Evolutionary conservation across 1,140 invertebrate species (phyloP).

Genomic region (Bombus polaris): DNA sequence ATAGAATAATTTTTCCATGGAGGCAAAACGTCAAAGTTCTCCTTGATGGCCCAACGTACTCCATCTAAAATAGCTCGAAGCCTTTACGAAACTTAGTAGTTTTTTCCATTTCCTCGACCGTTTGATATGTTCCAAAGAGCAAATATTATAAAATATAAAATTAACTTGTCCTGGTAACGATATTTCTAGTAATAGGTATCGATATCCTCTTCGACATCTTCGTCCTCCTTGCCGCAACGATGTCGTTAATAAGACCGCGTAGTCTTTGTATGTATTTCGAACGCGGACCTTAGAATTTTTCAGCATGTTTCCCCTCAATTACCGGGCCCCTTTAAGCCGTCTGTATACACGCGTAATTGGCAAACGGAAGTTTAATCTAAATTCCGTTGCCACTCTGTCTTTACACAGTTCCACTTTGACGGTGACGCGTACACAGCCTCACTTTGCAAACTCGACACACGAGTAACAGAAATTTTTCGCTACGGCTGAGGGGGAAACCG

Average conservation of each 20-base stretch:
- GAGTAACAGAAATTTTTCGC: slow-evolving; percentile 8
- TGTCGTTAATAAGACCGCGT: neutral
- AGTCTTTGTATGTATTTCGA: neutral
- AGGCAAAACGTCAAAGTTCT: neutral
- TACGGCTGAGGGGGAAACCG: neutral
- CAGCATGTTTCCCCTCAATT: slow-evolving; percentile 20
- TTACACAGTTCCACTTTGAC: slow-evolving; percentile 33
- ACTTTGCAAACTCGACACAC: slow-evolving; percentile 14
- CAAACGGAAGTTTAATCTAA: slow-evolving; percentile 46
- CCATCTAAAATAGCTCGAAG: neutral
- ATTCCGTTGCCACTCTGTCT: slow-evolving; percentile 28
- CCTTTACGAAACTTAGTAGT: neutral
- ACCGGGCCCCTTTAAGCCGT: slow-evolving; percentile 12
- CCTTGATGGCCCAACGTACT: no score
- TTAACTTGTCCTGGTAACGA: neutral
- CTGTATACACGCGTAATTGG: slow-evolving; percentile 41
- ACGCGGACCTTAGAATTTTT: neutral
- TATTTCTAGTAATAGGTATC: no score
- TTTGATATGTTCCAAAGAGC: no score
- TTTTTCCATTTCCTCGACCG: neutral
- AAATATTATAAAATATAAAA: neutral
- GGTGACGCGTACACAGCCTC: neutral
- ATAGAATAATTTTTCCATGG: neutral
- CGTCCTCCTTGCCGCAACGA: neutral
- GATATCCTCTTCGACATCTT: neutral